Evolutionary conservation across 2,113 vertebrate genomes (phyloP).

Genomic region (Siniperca chuatsi): DNA sequence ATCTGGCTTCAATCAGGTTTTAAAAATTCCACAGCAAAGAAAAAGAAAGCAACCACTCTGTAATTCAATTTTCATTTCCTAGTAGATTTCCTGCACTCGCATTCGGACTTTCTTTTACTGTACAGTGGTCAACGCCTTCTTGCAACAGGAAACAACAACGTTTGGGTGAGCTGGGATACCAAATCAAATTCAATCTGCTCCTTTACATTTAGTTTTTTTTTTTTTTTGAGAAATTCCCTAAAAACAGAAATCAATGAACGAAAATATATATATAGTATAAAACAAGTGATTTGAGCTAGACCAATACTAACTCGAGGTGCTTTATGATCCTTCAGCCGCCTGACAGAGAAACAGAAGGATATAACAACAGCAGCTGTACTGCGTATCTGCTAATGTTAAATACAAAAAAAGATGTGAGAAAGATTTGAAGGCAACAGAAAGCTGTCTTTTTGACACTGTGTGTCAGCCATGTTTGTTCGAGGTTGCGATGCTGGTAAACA

Average conservation of each 20-base stretch:
- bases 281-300: neutral
- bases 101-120: neutral
- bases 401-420: neutral
- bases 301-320: neutral
- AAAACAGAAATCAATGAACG: neutral
- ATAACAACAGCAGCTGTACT: neutral
- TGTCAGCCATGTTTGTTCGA: neutral
- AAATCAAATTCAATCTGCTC: neutral
- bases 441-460: neutral
- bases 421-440: neutral
- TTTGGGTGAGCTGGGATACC: neutral
- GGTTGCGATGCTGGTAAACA: neutral
- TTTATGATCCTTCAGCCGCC: neutral
- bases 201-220: neutral
- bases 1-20: neutral
- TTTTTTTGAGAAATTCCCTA: neutral
- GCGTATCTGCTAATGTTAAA: neutral
- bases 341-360: neutral
- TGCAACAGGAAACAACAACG: neutral
- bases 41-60: too few species aligned
- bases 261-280: neutral
- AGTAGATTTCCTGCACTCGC: neutral
- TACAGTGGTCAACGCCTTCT: neutral
- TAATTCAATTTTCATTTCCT: neutral
- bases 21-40: too few species aligned